Evolutionary conservation across 2,797 vertebrate genomes (phyloP).

Genomic region (Peromyscus aztecus): DNA sequence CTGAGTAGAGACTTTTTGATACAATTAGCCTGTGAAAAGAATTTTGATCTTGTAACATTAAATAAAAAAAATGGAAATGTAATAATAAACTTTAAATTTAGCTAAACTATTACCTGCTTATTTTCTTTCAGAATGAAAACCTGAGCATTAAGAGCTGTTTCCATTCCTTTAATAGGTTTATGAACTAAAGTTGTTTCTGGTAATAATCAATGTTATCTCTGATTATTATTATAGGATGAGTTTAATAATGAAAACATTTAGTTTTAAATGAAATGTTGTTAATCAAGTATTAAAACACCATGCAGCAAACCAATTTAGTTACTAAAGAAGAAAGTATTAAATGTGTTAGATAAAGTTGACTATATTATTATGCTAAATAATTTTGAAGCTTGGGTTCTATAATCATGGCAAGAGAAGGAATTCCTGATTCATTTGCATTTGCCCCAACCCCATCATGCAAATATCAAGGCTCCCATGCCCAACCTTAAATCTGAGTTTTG

Average conservation of each 20-base stretch:
- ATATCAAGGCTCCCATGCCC: background rate
- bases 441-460: background rate
- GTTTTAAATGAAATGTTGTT: background rate
- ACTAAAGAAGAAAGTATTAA: conserved; percentile 10
- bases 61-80: background rate
- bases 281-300: conserved; percentile 54
- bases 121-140: conserved; percentile 31
- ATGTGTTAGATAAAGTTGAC: background rate
- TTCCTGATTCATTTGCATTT: background rate
- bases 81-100: conserved; percentile 19
- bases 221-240: background rate
- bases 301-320: background rate
- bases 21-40: conserved; percentile 35
- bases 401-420: background rate
- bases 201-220: too few species aligned
- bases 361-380: background rate
- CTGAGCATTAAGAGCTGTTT: background rate
- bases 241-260: conserved; percentile 20
- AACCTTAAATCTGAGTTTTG: too few species aligned
- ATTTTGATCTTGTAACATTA: background rate
- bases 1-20: background rate
- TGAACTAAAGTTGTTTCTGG: background rate
- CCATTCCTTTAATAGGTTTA: background rate
- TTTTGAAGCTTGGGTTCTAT: background rate
- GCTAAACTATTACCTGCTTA: conserved; percentile 14